Percentiles rank a stretch among this genome's conserved stretches.
phyloP scores from a whole-genome alignment of 1,140 invertebrate genomes.

The Diachasmimorpha longicaudata region DNA sequence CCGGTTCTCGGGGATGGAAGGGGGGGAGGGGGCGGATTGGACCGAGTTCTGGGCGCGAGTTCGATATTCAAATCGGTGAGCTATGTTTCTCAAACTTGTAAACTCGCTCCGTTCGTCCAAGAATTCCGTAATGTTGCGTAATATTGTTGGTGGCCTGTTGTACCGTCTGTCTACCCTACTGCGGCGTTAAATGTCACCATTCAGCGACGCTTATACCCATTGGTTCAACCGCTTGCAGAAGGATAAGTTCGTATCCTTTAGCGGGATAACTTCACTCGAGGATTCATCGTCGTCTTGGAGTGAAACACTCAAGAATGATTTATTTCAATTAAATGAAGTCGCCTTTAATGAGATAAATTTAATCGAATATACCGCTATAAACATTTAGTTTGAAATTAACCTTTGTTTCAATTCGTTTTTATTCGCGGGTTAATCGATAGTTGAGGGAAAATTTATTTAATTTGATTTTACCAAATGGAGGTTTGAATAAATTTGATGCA shows the following conservation, averaged over 20 bases:
- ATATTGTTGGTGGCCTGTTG: conserved; percentile 1
- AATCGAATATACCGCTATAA: too few species aligned
- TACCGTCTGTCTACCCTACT: conserved; percentile 1
- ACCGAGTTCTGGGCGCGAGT: too few species aligned
- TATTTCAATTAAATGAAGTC: too few species aligned
- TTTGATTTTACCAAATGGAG: too few species aligned
- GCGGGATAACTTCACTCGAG: neutral
- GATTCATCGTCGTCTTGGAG: neutral
- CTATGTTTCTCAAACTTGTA: neutral
- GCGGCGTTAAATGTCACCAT: conserved; percentile 9
- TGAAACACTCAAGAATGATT: neutral
- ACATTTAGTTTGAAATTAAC: too few species aligned
- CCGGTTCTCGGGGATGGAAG: too few species aligned
- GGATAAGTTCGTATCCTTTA: neutral
- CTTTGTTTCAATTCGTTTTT: too few species aligned
- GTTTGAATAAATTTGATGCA: too few species aligned
- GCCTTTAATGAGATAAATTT: too few species aligned
- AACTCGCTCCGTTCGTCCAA: neutral
- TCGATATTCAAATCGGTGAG: neutral
- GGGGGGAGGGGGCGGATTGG: too few species aligned
- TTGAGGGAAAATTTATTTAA: too few species aligned
- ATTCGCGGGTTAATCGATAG: too few species aligned
- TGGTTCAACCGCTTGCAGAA: neutral
- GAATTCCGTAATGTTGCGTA: conserved; percentile 4
- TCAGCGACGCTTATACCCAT: neutral